phyloP scores from a whole-genome alignment of 2,888 invertebrate genomes.

The Glyphotaelius pellucidus region DNA sequence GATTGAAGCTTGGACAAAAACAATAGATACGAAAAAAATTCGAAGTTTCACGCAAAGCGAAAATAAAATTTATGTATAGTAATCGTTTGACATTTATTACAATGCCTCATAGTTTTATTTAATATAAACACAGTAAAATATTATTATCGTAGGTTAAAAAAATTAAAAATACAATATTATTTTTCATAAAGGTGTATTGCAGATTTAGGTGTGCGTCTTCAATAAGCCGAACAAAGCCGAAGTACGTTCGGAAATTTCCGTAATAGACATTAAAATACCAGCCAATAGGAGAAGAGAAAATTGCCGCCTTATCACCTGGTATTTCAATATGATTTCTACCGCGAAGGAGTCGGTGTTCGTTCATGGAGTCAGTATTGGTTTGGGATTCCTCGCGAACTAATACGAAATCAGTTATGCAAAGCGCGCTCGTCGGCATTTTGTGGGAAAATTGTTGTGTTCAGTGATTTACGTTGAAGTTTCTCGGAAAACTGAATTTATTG shows the following conservation, averaged over 20 bases:
- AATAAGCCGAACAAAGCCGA: conserved; percentile 21
- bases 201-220: conserved; percentile 3
- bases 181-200: background rate
- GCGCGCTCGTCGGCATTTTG: conserved; percentile 5
- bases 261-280: background rate
- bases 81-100: too few species aligned
- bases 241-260: conserved; percentile 22
- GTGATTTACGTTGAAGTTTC: conserved; percentile 13
- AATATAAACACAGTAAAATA: too few species aligned
- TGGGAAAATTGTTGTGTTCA: conserved; percentile 3
- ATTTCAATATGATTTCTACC: conserved; percentile 21
- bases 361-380: background rate
- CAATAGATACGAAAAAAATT: too few species aligned
- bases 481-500: conserved; percentile 13
- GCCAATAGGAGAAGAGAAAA: conserved; percentile 5
- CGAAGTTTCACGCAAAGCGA: too few species aligned
- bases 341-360: background rate
- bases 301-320: conserved; percentile 32
- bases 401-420: background rate
- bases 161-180: too few species aligned
- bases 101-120: too few species aligned
- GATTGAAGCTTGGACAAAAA: background rate
- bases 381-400: background rate
- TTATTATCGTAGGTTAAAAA: background rate
- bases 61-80: background rate